Evolutionary conservation across 2,797 vertebrate genomes (phyloP).

Genomic region (Picus viridis): DNA sequence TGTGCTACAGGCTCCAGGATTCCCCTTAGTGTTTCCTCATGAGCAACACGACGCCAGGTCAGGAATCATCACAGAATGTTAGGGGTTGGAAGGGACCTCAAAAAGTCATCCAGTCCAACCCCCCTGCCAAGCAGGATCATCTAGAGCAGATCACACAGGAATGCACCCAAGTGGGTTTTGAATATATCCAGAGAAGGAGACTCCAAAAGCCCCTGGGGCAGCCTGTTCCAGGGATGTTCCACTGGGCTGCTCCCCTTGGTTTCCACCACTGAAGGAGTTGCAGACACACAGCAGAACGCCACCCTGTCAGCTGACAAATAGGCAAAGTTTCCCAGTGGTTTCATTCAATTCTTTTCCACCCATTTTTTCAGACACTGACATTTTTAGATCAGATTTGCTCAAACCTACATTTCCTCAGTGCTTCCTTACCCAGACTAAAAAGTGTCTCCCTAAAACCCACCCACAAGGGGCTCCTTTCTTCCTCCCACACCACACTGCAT

Average conservation of each 20-base stretch:
- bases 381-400: background rate
- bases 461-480: background rate
- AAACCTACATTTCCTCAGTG: background rate
- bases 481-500: background rate
- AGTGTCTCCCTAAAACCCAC: accelerated
- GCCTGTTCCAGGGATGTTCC: too few species aligned
- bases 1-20: background rate
- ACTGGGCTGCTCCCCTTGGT: background rate
- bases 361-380: background rate
- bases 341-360: background rate
- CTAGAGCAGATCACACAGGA: too few species aligned
- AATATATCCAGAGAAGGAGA: too few species aligned
- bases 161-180: too few species aligned
- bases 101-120: too few species aligned
- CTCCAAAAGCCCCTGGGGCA: too few species aligned
- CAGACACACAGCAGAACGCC: background rate
- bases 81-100: too few species aligned
- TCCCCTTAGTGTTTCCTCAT: background rate
- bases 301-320: accelerated
- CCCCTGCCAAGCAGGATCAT: too few species aligned
- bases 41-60: accelerated
- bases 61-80: background rate
- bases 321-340: background rate
- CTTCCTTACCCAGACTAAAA: background rate
- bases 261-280: background rate